phyloP scores from a whole-genome alignment of 64 coral and sea anemone genomes.

The Montipora cactus region DNA sequence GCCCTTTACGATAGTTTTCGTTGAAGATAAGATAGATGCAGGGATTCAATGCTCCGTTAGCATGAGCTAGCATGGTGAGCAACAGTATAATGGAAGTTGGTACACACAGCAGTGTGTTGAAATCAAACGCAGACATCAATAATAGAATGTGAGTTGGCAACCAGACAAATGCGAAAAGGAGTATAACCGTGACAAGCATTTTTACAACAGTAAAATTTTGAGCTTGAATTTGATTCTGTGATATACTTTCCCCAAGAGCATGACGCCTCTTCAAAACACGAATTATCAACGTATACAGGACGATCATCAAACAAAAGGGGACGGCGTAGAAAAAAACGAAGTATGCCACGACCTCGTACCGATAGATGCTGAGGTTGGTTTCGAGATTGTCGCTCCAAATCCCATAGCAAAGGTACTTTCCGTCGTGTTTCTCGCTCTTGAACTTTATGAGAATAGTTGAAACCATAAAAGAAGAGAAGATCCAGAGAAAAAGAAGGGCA shows the following conservation, averaged over 20 bases:
- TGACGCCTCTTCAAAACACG: constrained; percentile 64
- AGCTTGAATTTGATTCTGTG: constrained; percentile 23
- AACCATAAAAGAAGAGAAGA: constrained; percentile 22
- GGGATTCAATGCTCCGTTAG: constrained; percentile 84
- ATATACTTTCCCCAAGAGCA: constrained; percentile 68
- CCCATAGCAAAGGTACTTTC: background rate
- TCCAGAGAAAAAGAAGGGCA: constrained; percentile 43
- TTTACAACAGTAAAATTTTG: constrained; percentile 69
- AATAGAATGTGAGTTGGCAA: constrained; percentile 60
- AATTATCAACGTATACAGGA: constrained; percentile 74
- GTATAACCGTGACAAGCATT: constrained; percentile 77
- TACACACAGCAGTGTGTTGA: background rate
- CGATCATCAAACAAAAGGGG: constrained; percentile 62
- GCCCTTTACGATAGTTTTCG: constrained; percentile 47
- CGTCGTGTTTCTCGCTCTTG: background rate
- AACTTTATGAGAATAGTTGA: constrained; percentile 45
- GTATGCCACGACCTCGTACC: constrained; percentile 33
- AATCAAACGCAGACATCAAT: constrained; percentile 24
- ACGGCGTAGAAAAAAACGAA: constrained; percentile 56
- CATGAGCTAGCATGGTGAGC: constrained; percentile 48
- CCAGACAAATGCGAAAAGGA: constrained; percentile 85
- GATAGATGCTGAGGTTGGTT: background rate
- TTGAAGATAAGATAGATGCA: constrained; percentile 86
- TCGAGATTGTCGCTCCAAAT: constrained; percentile 2
- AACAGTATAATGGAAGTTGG: constrained; percentile 5